Evolutionary conservation across 2,797 vertebrate species (phyloP), one percentile per base, ranked within the genome.

Genomic region (Eurystomus glaucurus): DNA sequence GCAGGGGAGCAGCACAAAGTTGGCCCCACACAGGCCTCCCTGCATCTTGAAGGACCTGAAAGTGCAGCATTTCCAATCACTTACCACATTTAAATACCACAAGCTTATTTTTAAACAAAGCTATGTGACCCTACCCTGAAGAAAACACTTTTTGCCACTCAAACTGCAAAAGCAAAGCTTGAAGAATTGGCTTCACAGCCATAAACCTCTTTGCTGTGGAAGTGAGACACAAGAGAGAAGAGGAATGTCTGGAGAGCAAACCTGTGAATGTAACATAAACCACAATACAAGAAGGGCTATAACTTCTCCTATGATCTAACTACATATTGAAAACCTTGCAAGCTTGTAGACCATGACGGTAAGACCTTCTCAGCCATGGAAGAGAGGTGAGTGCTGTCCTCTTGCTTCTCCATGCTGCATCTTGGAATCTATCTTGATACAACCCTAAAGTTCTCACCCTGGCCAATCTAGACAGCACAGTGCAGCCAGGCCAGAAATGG

Each of bases 1-100:
- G 22, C 1, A 4, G 43, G 6, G 66, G 9, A 81, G 55, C 35
- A 80, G 46, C 17, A 28, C 26, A 43, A n/a, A 71, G 14, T 21
- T 0, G 1, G 43, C n/a, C 46, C 21, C 1, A 0, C 12, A 35
- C 20, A 11, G 5, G 5, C 22, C 20, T 28, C 17, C 29, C 39
- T 19, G 39, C 5, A 2, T 18, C 61, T 37, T 35, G 18, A 52
- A 51, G 33, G 26, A 76, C 29, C 14, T 57, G 23, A 7, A 69
- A 74, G 51, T 26, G 81, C 28, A 77, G 50, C 45, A 85, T 48
- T 81, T 58, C 33, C 39, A 15, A 33, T 39, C 17, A 22, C 19
- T 45, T 35, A n/a, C 17, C 43, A 25, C 14, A 51, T 35, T 19
- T 52, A 39, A 80, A 51, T 14, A 39, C 28, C 48, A 35, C 29